phyloP scores from a whole-genome alignment of 2,797 vertebrate species.

The Steatocranus sp. region DNA sequence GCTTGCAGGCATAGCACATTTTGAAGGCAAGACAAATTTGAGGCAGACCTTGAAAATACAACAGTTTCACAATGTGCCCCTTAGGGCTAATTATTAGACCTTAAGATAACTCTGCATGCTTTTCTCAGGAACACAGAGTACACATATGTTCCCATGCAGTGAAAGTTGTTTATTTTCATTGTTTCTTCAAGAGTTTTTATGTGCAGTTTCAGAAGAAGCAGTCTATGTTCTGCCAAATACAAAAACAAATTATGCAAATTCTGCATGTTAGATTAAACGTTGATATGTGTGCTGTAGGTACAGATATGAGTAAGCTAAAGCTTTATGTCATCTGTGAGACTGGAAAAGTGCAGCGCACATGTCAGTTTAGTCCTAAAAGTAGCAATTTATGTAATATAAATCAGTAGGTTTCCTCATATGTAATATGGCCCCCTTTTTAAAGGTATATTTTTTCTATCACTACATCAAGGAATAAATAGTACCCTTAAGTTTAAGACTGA shows the following conservation, averaged over 20 bases:
- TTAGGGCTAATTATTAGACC: background rate
- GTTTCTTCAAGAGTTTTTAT: background rate
- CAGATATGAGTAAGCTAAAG: background rate
- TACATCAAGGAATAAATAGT: background rate
- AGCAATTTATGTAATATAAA: background rate
- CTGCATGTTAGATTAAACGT: background rate
- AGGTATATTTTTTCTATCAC: background rate
- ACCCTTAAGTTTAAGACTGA: background rate
- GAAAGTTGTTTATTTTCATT: background rate
- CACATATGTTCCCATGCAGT: background rate
- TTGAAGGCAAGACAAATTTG: background rate
- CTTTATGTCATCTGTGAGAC: background rate
- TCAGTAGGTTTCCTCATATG: background rate
- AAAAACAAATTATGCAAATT: background rate
- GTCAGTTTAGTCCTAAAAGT: background rate
- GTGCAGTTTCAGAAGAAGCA: background rate
- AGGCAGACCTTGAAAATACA: background rate
- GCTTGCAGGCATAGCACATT: background rate
- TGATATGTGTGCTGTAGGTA: background rate
- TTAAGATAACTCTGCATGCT: background rate
- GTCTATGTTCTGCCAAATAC: background rate
- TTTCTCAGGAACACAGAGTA: background rate
- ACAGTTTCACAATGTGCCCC: background rate
- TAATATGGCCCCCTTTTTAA: rapidly evolving
- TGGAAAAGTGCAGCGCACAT: background rate